These are phyloP conservation scores for Alviniconcha strummeri DNA, from an alignment of 2,888 invertebrate species.

Conservation along the genomic window DNA sequence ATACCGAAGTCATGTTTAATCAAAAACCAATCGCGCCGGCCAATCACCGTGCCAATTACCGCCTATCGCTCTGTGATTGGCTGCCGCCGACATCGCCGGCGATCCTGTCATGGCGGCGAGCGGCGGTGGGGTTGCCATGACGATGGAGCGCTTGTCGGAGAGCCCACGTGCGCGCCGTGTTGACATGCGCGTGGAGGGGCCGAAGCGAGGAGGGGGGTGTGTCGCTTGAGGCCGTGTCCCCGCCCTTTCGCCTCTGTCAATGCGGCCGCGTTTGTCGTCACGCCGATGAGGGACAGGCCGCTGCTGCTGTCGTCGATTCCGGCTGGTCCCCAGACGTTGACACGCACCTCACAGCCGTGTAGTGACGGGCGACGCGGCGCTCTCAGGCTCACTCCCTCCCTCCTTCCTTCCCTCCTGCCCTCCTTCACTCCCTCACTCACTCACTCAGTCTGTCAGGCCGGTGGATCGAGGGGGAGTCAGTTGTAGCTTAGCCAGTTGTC, in stretches of 20 bases:
- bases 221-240: not conserved
- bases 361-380: not conserved
- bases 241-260: not conserved
- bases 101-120: slow-evolving; percentile 27
- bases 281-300: too few relatives aligned
- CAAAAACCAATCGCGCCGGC: slow-evolving; percentile 41
- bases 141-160: slow-evolving; percentile 14
- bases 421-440: not conserved
- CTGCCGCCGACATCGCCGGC: slow-evolving; percentile 30
- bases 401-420: not conserved
- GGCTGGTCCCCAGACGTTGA: not conserved
- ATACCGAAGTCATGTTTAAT: slow-evolving; percentile 51
- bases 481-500: not conserved
- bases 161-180: slow-evolving; percentile 29
- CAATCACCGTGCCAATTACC: slow-evolving; percentile 42
- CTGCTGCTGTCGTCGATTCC: too few relatives aligned
- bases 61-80: slow-evolving; percentile 32
- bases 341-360: not conserved
- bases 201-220: slow-evolving; percentile 2
- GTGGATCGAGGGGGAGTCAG: not conserved
- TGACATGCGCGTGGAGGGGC: not conserved
- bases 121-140: slow-evolving; percentile 27
- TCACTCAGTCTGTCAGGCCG: not conserved
- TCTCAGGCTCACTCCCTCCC: not conserved
- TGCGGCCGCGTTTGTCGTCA: not conserved